Base-by-base conservation (phyloP, 2,797 vertebrate species). In the Eremophila alpestris region DNA sequence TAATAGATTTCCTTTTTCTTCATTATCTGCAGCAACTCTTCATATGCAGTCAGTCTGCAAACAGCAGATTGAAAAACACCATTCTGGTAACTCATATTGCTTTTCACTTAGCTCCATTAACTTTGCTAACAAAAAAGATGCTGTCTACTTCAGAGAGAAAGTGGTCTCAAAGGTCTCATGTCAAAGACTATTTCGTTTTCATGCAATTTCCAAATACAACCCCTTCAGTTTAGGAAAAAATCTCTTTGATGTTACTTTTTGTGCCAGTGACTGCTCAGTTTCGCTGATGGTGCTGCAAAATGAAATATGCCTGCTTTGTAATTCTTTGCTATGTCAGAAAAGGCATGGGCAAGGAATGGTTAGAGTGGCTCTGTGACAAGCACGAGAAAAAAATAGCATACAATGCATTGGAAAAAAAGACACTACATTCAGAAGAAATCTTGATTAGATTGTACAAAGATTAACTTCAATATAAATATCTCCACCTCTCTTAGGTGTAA, bases 341-440 rank as follows among this genome's bases (percentile, higher is more conserved):
- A 81, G n/a, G 48, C 46, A n/a, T 38, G 30, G 16, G 41, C 43
- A 70, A 82, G 30, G 34, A 94, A 64, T 34, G 32, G 41, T 18
- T 62, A 6, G 8, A 74, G 34, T 3, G 34, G 45, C 34, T 63
- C 48, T 10, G 13, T 34, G 30, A 93, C 36, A 89, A 70, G 21
- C 18, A 51, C 0, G 0, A 87, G 32, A 27, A 70, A 79, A 79
- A 87, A 79, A 22, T 0, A 55, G 13, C 18, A 48, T 0, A 48
- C 24, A 30, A 17, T 45, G 60, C 9, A 2, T 0, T 48, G 22
- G 62, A 56, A 71, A 56, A 71, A 70, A 84, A 49, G 14, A 45
- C 26, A 69, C 13, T 16, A 64, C 11, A 17, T 8, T 3, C 24
- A 63, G 52, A 89, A 4, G 7, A 83, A 73, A 51, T 49, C 32